Conservation (phyloP, 2,113 vertebrate species). For the Antennarius striatus region DNA sequence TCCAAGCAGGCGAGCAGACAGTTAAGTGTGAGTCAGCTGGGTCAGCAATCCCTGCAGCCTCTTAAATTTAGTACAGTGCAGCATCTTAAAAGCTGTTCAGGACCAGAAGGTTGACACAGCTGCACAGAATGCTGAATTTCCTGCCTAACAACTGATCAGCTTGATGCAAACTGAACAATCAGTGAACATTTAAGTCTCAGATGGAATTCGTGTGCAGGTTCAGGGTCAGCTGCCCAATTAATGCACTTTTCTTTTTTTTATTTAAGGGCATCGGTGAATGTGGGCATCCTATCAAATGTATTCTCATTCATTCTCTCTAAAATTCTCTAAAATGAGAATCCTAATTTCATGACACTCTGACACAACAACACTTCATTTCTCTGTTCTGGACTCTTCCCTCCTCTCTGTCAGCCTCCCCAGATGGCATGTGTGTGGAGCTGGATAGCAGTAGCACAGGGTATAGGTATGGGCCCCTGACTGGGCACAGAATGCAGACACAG, state of each 20-base stretch:
- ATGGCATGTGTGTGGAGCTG: conserved; percentile 25
- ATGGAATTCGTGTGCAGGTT: conserved; percentile 31
- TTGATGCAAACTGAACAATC: conserved; percentile 27
- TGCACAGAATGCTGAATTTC: conserved; percentile 29
- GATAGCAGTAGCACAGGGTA: conserved; percentile 37
- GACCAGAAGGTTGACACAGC: conserved; percentile 42
- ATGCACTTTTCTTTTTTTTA: not conserved
- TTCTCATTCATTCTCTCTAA: not conserved
- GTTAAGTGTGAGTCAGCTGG: conserved; percentile 1
- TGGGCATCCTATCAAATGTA: too few species aligned
- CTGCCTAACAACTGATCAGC: conserved; percentile 44
- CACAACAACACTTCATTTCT: conserved; percentile 10
- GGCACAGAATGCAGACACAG: conserved; percentile 59
- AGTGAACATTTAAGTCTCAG: conserved; percentile 30
- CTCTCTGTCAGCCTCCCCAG: conserved; percentile 26
- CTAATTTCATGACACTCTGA: not conserved
- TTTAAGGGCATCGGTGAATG: not conserved
- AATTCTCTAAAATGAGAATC: too few species aligned
- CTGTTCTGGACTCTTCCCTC: conserved; percentile 10
- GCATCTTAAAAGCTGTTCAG: conserved; percentile 29
- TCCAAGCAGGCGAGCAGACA: conserved; percentile 15
- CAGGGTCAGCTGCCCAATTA: conserved; percentile 28
- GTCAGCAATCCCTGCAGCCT: conserved; percentile 14
- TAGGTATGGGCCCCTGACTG: conserved; percentile 35
- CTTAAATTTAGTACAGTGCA: conserved; percentile 1